Evolutionary conservation across 92 coral and sea anemone genomes (phyloP), one percentile per base, ranked within the genome.

Genomic region (Parazoanthus atlanticus): DNA sequence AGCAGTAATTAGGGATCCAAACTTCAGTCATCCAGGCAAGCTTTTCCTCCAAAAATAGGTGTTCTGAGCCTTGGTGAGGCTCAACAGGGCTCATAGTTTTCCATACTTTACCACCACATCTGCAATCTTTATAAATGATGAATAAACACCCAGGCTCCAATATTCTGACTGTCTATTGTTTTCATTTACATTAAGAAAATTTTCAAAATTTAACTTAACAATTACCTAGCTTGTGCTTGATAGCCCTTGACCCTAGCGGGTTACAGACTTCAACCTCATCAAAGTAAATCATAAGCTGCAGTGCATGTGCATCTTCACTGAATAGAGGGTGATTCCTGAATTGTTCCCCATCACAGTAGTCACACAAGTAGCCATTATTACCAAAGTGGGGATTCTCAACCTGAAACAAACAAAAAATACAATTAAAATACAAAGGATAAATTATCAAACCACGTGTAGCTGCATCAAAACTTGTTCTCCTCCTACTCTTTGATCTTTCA

Each of bases 231-330:
- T 49, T 49, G 43, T 32, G 73, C 47, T 61, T 49, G 86, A 49
- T 85, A 23, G 88, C 88, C 30, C 81, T 70, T 85, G 88, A 85
- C 6, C 88, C 88, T 28, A 85, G 65, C 8, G 88, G 56, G 75
- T 85, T 73, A 26, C 88, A 85, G 23, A 85, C 64, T 73, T 85
- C 88, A 15, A 85, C 81, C 25, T 85, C 67, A 85, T 85, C 88
- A 85, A 85, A 85, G 32, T 85, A 73, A 25, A 85, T 28, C 49
- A 85, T 25, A 36, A 85, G 88, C 58, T 85, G 86, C 26, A 85
- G 38, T 30, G 88, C 88, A 72, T 36, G 23, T 15, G 80, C 81
- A 7, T 85, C 88, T 61, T 23, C 33, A 21, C 33, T 78, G 67
- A 85, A 85, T 21, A 85, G 67, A 38, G 79, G 66, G 64, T 85